These are phyloP conservation scores for Anolis sagrei DNA, from an alignment of 2,113 vertebrate species.

Conservation along the genomic window DNA sequence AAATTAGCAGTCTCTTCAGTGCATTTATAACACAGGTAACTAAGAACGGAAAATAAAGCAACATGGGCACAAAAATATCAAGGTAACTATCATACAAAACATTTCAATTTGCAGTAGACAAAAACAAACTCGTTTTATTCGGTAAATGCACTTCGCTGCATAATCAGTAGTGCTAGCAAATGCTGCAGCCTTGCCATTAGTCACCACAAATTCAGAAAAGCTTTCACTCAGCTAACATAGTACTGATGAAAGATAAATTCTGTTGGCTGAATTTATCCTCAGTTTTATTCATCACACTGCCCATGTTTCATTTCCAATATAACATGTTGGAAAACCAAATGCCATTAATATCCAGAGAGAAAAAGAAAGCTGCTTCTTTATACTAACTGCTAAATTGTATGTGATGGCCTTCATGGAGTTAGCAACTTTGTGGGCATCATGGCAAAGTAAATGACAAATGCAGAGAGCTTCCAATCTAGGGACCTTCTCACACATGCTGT, in stretches of 20 bases:
- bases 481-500: neutral
- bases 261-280: neutral
- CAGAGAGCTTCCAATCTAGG: neutral
- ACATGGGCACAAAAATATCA: neutral
- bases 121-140: neutral
- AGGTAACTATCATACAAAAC: neutral
- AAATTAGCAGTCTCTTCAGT: conserved; percentile 34
- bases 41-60: neutral
- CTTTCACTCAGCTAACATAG: neutral
- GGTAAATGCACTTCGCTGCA: neutral
- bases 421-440: neutral
- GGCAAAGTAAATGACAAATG: neutral
- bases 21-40: conserved; percentile 23
- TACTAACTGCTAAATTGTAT: neutral
- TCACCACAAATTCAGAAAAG: neutral
- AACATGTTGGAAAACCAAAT: neutral
- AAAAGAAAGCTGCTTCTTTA: neutral
- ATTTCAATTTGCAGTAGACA: neutral
- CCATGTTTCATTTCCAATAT: neutral
- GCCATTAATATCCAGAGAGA: neutral
- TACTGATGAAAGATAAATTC: neutral
- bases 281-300: neutral
- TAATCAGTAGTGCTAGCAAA: neutral
- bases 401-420: neutral
- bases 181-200: neutral